Evolutionary conservation across 1,140 invertebrate species (phyloP), one percentile per base, ranked within the genome.

Genomic region (Drosophila funebris): DNA sequence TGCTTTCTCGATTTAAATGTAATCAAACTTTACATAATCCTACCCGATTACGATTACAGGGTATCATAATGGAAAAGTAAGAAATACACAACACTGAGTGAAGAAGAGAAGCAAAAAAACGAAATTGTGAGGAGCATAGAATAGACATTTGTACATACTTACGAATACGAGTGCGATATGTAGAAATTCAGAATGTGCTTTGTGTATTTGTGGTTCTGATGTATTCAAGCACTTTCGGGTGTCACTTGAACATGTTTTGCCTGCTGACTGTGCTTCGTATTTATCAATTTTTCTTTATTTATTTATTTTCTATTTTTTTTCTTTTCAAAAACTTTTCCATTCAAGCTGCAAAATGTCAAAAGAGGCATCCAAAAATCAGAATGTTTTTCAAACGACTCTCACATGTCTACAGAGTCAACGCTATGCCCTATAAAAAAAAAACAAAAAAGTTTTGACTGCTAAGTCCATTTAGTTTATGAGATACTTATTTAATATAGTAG

Each of bases 341-440:
- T 57, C 33, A 72, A 50, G 62, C 69, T 66, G 69, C 69, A 58
- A 72, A 66, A 66, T 72, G 62, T 72, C 62, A 72, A 41, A 57
- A 71, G 52, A 56, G 39, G 29, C 58, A 70, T 20, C 63, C 33
- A 66, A 48, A 64, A 41, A 39, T 33, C 62, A 52, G 14, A 52
- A 14, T 29, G 46, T 39, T 36, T 43, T 60, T 60, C 18, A 60
- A 46, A 22, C 46, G 57, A 16, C 13, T 37, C 33, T 22, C 29
- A 53, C 18, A 36, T 53, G 52, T 13, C 18, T 36, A 18, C n/a
- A 22, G 2, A 39, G 18, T 54, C 31, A 6, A n/a, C 33, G 6
- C 1, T 2, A 41, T 41, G 18, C 39, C 13, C 39, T 41, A 27
- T 27, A 13, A 36, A 36, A 13, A 13, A 9, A 4, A n/a, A 27